These are phyloP conservation scores for Oreochromis niloticus DNA, from an alignment of 2,113 vertebrate genomes.

Conservation along the genomic window DNA sequence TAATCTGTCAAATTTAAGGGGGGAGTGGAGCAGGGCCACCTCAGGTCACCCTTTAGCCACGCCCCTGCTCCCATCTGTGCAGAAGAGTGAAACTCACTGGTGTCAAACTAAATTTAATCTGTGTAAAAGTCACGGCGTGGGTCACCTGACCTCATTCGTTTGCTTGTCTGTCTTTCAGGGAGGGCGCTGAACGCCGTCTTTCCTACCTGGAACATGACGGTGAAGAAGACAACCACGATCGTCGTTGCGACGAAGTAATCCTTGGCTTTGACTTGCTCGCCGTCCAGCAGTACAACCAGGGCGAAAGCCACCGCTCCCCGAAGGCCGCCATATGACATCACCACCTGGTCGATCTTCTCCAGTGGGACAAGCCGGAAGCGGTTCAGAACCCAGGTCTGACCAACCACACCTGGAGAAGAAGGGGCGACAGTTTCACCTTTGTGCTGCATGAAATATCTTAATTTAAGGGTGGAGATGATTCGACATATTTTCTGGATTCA, in stretches of 20 bases:
- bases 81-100: not conserved
- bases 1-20: not conserved
- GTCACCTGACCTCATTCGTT: not conserved
- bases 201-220: slow-evolving; percentile 93
- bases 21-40: not conserved
- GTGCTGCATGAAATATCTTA: not conserved
- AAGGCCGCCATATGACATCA: slow-evolving; percentile 97
- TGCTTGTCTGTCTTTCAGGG: not conserved
- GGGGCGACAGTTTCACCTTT: not conserved
- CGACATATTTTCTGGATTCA: not conserved
- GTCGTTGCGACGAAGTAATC: slow-evolving; percentile 96
- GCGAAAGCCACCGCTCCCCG: slow-evolving; percentile 93
- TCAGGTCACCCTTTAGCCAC: not conserved
- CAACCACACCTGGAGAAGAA: slow-evolving; percentile 79
- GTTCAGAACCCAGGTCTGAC: slow-evolving; percentile 91
- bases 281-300: slow-evolving; percentile 87
- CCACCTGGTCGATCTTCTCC: slow-evolving; percentile 95
- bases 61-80: not conserved
- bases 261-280: slow-evolving; percentile 84
- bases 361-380: slow-evolving; percentile 89
- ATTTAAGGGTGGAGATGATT: not conserved
- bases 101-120: not conserved
- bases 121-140: not conserved
- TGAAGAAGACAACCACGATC: slow-evolving; percentile 96
- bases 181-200: fast-evolving